Conservation (phyloP, 2,888 invertebrate species). For the Lissonota sp. region DNA sequence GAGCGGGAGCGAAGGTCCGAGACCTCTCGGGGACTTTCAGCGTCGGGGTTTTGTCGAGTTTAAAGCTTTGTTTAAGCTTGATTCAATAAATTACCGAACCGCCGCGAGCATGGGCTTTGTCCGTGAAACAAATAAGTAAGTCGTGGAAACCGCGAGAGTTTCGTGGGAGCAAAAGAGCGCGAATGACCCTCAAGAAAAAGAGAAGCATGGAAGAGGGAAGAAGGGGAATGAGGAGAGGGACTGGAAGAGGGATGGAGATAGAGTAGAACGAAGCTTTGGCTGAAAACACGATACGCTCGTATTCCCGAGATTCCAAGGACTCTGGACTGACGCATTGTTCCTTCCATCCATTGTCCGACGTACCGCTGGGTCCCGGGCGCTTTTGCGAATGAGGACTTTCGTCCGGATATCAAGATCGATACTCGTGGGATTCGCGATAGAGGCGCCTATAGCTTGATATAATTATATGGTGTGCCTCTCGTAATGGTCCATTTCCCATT, state of each 20-base stretch:
- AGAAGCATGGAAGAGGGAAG: constrained; percentile 1
- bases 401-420: constrained; percentile 65
- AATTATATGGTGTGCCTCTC: constrained; percentile 56
- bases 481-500: constrained; percentile 62
- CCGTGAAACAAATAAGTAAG: constrained; percentile 61
- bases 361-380: constrained; percentile 11
- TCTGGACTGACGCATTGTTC: constrained; percentile 66
- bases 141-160: constrained; percentile 11
- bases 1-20: neutral
- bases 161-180: constrained; percentile 15
- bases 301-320: constrained; percentile 60
- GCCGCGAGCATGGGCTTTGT: constrained; percentile 43
- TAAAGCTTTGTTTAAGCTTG: constrained; percentile 52
- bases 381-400: constrained; percentile 62
- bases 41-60: constrained; percentile 18
- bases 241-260: constrained; percentile 34
- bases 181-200: neutral
- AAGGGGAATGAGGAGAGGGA: neutral
- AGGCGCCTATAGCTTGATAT: constrained; percentile 42
- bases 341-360: constrained; percentile 63
- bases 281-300: constrained; percentile 65
- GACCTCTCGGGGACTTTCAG: neutral
- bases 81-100: constrained; percentile 62
- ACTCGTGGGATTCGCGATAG: constrained; percentile 54
- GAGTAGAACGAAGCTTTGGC: constrained; percentile 55